Base-by-base conservation (phyloP, 2,113 vertebrate genomes). In the Trogon melanurus region DNA sequence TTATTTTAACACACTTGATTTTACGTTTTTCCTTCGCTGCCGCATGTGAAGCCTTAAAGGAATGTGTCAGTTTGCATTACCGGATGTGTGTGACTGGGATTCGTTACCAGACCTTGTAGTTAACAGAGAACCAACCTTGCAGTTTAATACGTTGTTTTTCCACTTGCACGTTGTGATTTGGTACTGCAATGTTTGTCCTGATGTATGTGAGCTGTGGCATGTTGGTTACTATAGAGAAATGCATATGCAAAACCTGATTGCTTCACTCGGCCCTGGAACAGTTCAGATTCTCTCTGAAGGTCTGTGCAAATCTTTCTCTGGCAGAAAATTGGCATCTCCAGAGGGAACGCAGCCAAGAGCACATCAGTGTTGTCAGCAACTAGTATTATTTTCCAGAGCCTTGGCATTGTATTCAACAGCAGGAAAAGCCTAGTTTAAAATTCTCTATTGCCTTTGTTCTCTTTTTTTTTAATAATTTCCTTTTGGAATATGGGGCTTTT, bases 251-350 rank as follows among this genome's bases (percentile, higher is more conserved):
- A 90, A 67, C 7, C 6, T n/a, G 22, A 8, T 78, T 6, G 5
- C 44, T 81, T 69, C 25, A 29, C 29, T 56, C 80, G 32, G 26
- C 60, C 58, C 67, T 32, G 44, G 6, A 91, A 32, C 10, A 38
- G 44, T 81, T 96, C 57, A 67, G 54, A 88, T 78, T 71, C 23
- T 71, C 57, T 91, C 27, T 74, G 69, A 75, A 82, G 29, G 44
- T 41, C 61, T 19, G 0, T 65, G 50, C 20, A 87, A 22, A 44
- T 79, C 65, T 86, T 70, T 16, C 32, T 91, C 32, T 87, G 76
- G 53, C 79, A 93, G 88, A 80, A 93, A 89, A 36, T 7, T 79
- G 83, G n/a, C 61, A 75, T 93, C 50, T 87, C 70, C 41, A 65
- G 58, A 89, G 85, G 51, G 88, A 84, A 41, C 0, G 1, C 41